Conservation (phyloP, 2,797 vertebrate species). For the Garrulus glandarius region DNA sequence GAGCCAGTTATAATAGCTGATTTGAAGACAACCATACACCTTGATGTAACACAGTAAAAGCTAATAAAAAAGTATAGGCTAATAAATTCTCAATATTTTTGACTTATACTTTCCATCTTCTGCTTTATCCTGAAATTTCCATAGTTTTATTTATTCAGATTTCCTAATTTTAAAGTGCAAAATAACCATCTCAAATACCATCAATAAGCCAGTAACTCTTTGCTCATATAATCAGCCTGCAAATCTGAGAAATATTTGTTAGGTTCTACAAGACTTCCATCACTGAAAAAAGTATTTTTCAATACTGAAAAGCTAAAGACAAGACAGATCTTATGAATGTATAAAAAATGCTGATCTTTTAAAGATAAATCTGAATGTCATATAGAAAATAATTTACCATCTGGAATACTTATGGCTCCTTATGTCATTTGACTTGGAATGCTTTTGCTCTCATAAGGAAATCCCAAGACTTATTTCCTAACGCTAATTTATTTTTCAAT, state of each 20-base stretch:
- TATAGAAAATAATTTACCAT: constrained; percentile 2
- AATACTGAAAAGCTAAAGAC: neutral
- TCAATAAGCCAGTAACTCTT: neutral
- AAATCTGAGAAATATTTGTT: neutral
- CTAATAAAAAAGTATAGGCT: neutral
- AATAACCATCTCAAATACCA: neutral
- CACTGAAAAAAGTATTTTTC: neutral
- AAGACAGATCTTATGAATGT: neutral
- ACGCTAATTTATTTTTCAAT: constrained; percentile 18
- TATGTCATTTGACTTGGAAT: constrained; percentile 26
- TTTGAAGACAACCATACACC: neutral
- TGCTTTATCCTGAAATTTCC: neutral
- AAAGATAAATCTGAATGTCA: neutral
- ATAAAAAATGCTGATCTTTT: neutral
- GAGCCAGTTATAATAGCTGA: neutral
- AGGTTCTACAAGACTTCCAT: neutral
- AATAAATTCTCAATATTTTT: neutral
- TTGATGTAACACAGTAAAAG: neutral
- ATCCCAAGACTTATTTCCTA: constrained; percentile 43
- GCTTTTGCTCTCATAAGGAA: neutral
- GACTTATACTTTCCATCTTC: neutral
- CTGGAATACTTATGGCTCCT: constrained; percentile 5
- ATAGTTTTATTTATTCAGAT: neutral
- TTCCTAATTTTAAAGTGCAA: neutral
- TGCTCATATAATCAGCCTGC: neutral